These are phyloP conservation scores for Actinia equina DNA, from an alignment of 64 coral and sea anemone genomes.

Conservation along the genomic window DNA sequence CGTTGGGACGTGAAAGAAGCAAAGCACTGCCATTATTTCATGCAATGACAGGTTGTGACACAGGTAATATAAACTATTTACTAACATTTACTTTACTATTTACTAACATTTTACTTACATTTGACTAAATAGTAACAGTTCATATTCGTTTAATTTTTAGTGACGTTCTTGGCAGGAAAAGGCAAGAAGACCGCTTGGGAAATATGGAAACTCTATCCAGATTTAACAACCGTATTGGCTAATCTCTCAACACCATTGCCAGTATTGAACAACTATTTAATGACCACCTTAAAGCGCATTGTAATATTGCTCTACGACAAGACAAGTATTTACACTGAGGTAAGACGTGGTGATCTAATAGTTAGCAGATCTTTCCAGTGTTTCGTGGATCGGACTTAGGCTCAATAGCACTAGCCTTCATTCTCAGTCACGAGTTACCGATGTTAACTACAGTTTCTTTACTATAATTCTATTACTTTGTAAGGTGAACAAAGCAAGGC, in stretches of 20 bases:
- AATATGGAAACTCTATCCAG: background rate
- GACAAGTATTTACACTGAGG: background rate
- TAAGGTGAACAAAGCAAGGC: no score
- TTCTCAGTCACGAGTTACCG: no score
- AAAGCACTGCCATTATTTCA: no score
- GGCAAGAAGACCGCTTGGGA: slow-evolving; percentile 7
- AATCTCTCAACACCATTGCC: background rate
- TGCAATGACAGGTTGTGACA: no score
- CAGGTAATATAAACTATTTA: background rate
- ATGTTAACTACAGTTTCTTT: no score
- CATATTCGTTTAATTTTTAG: background rate
- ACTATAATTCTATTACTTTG: no score
- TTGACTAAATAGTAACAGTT: no score
- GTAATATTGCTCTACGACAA: slow-evolving; percentile 16
- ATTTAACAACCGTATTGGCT: background rate
- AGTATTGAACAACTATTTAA: background rate
- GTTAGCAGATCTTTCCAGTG: no score
- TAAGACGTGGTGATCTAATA: no score
- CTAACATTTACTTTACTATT: background rate
- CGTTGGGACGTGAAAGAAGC: no score
- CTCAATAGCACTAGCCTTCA: no score
- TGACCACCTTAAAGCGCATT: background rate
- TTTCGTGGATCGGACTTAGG: no score
- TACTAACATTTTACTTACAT: background rate
- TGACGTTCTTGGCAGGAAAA: slow-evolving; percentile 13